Evolutionary conservation across 2,113 vertebrate genomes (phyloP).

Genomic region (Promerops cafer): DNA sequence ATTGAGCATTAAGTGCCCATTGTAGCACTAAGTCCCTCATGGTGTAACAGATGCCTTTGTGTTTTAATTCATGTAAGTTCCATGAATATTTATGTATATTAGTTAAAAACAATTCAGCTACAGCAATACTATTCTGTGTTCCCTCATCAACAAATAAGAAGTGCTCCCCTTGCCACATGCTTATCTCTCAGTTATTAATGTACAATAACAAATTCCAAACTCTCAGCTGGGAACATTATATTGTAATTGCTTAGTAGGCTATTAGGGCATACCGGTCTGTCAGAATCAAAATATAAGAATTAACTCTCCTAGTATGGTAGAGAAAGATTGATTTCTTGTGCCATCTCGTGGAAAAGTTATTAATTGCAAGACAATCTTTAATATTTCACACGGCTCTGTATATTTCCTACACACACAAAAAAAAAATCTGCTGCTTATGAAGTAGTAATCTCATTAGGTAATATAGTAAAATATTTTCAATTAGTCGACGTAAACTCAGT

Average conservation of each 20-base stretch:
- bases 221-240: slow-evolving; percentile 34
- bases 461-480: background rate
- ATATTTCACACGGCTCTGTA: background rate
- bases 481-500: background rate
- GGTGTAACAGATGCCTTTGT: slow-evolving; percentile 44
- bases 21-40: background rate
- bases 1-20: background rate
- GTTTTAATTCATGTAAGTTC: slow-evolving; percentile 43
- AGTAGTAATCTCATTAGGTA: background rate
- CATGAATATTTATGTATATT: slow-evolving; percentile 53
- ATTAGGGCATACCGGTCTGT: slow-evolving; percentile 25
- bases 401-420: background rate
- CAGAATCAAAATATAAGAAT: background rate
- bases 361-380: background rate
- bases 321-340: slow-evolving; percentile 14
- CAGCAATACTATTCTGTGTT: background rate
- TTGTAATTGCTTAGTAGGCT: slow-evolving; percentile 44
- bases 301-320: background rate
- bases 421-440: background rate
- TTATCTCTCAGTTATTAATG: slow-evolving; percentile 47
- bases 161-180: background rate
- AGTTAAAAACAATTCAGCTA: slow-evolving; percentile 29
- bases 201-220: slow-evolving; percentile 39
- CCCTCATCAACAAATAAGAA: slow-evolving; percentile 20
- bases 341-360: slow-evolving; percentile 48